Base-by-base conservation (phyloP, 2,113 vertebrate species). In the Pantherophis guttatus region DNA sequence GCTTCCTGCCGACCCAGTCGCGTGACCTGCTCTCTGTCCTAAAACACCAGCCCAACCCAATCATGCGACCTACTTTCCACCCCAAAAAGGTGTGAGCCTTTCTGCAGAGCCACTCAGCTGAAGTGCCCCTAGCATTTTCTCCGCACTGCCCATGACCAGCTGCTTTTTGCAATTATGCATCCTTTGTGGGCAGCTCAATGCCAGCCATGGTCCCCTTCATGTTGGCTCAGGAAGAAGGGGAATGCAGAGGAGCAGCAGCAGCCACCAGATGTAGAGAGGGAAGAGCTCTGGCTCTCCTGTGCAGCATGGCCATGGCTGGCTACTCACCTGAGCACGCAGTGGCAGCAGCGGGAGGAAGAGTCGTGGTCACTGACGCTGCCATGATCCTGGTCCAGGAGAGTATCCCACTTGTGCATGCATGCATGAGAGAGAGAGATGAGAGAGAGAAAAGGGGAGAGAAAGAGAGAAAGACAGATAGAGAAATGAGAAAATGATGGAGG, bases 271-370 rank as follows among this genome's bases (percentile, higher is more conserved):
- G 94, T 94, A 89, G 93, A 0, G 92, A 94, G 95, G 94, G 92
- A 91, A 90, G 24, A 53, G 90, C 86, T 44, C 89, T 21, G 91
- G 93, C 94, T 65, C 70, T 90, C 91, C 90, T 57, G 93, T 86
- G 90, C 92, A 89, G 95, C 93, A 87, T 90, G 75, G 95, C 93
- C 93, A 86, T 90, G 86, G 95, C 94, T 52, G 90, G 93, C 81
- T 87, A 59, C 95, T 95, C 93, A 96, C 95, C 95, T 96, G 94
- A 94, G 94, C 93, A 65, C 90, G 94, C 81, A 91, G 93, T 57
- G 91, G 59, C 12, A 19, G 91, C 23, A 23, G 52, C 7, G 0
- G n/a, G 11, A 53, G 95, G 50, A 52, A 48, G 44, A 48, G 44
- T 48, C 44, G 4, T 48, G 44, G 50, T 52, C 8, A 9, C 50